Base-by-base conservation (phyloP, 1,140 invertebrate genomes). In the Diorhabda elongata region DNA sequence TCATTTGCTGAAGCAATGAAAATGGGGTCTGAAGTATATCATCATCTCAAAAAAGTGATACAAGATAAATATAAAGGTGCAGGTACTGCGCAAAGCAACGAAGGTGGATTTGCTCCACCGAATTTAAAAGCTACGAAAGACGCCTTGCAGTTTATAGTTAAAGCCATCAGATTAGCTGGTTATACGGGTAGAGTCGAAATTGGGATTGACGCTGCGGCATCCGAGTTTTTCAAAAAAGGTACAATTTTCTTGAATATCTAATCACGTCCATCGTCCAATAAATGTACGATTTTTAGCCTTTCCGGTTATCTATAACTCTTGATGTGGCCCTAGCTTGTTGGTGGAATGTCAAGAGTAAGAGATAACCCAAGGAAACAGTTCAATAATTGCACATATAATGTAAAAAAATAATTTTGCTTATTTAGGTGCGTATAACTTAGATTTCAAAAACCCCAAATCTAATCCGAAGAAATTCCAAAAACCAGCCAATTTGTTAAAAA, bases 21-120 rank as follows among this genome's bases (percentile, higher is more conserved):
- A 80, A 99, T 99, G 91, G 98, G 98, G 42, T 89, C 91, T 69
- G 98, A 99, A 84, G 90, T 96, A 3, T 99, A 99, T 80, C 98
- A 99, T 79, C 92, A 98, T 78, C 83, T 99, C 76, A 98, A 98
- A 82, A 90, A 90, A 80, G 95, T 98, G 61, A 99, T 99, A 80
- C 96, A 99, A 84, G 87, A 88, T 74, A 94, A 93, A 82, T 97
- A 95, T 82, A 95, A 95, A 68, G 85, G 97, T 75, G 91, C 97
- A 84, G 97, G 97, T 42, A 99, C 97, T 65, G 94, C 96, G 78
- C 97, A 99, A 44, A 98, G 98, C 75, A 98, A 99, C 86, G 98
- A 99, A 82, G 98, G 98, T 86, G 98, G 98, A 73, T 99, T 99
- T 83, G 98, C 98, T 64, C 98, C 98, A 45, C 98, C 99, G 82